phyloP scores from a whole-genome alignment of 2,888 invertebrate species.

The Lasioglossum villosulum region DNA sequence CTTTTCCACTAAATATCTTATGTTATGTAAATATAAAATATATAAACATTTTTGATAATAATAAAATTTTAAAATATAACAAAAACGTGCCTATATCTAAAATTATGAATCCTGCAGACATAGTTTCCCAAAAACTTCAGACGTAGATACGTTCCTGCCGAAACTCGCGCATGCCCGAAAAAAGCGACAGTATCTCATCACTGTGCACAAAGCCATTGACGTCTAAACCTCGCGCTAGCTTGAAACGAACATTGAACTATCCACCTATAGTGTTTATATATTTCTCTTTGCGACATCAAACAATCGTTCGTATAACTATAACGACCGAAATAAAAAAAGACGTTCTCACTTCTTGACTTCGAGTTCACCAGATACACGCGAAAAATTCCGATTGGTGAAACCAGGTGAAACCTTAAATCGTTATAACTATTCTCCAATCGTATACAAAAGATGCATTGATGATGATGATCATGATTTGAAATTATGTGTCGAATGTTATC shows the following conservation, averaged over 20 bases:
- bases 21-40: too few relatives aligned
- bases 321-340: constrained; percentile 39
- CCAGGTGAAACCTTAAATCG: constrained; percentile 43
- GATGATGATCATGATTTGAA: neutral
- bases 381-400: constrained; percentile 50
- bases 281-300: constrained; percentile 61
- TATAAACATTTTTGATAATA: too few relatives aligned
- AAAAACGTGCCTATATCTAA: too few relatives aligned
- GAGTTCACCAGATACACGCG: constrained; percentile 25
- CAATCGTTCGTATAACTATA: constrained; percentile 60
- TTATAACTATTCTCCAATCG: constrained; percentile 51
- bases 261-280: constrained; percentile 67
- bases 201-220: constrained; percentile 69
- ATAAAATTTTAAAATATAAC: too few relatives aligned
- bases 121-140: too few relatives aligned
- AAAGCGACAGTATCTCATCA: too few relatives aligned
- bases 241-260: constrained; percentile 65
- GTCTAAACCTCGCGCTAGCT: constrained; percentile 64
- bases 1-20: too few relatives aligned
- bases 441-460: constrained; percentile 21
- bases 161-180: too few relatives aligned
- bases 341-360: constrained; percentile 33
- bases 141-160: too few relatives aligned
- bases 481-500: neutral
- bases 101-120: too few relatives aligned